Percentiles rank a stretch among this genome's conserved stretches.
These are phyloP conservation scores for Sebastes itinus DNA, from an alignment of 2,797 vertebrate species.

Conservation along the genomic window DNA sequence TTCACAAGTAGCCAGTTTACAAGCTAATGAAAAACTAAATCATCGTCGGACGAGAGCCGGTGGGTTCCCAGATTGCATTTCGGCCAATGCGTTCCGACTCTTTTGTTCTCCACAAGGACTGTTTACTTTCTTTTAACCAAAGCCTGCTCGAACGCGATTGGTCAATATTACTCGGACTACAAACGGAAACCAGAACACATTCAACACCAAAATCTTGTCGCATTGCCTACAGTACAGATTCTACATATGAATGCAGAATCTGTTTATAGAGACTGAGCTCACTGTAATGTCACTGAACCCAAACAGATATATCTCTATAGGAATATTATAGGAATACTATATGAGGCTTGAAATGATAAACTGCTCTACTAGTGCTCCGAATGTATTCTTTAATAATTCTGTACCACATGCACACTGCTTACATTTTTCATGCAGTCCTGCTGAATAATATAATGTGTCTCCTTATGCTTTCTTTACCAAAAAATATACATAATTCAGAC, in stretches of 20 bases:
- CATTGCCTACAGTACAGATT: no score
- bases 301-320: neutral
- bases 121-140: no score
- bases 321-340: neutral
- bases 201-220: neutral
- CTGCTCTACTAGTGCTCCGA: neutral
- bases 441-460: constrained; percentile 1
- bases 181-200: neutral
- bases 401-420: neutral
- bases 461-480: neutral
- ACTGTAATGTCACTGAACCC: neutral
- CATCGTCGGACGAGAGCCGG: no score
- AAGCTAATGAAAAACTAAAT: neutral
- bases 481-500: neutral
- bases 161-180: neutral
- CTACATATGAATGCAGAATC: neutral
- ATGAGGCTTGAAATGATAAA: constrained; percentile 3
- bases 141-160: no score
- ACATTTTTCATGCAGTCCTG: constrained; percentile 7
- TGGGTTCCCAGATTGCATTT: no score
- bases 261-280: neutral
- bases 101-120: no score
- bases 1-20: neutral
- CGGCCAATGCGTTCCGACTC: no score
- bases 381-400: constrained; percentile 26